Evolutionary conservation across 1,140 invertebrate genomes (phyloP).

Genomic region (Liolophura sinensis): DNA sequence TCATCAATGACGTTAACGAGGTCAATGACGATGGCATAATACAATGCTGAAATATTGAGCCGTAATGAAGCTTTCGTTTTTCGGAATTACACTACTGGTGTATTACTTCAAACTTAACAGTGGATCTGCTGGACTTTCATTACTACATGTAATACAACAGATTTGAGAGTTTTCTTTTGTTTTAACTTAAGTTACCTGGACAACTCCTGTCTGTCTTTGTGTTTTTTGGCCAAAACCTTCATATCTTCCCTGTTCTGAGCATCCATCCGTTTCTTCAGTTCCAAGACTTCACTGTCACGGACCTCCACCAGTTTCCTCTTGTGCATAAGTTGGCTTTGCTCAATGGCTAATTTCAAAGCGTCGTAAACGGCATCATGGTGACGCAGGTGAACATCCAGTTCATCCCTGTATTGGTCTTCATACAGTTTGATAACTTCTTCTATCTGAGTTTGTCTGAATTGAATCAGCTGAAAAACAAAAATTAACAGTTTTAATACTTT

Average conservation of each 20-base stretch:
- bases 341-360: conserved; percentile 78
- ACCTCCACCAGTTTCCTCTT: conserved; percentile 65
- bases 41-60: no score
- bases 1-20: no score
- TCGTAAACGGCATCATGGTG: conserved; percentile 75
- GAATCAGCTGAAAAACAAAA: no score
- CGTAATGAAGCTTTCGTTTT: no score
- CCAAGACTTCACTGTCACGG: conserved; percentile 63
- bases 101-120: no score
- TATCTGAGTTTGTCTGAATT: conserved; percentile 67
- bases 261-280: conserved; percentile 82
- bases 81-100: no score
- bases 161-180: no score
- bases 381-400: conserved; percentile 79
- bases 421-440: conserved; percentile 69
- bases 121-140: no score
- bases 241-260: conserved; percentile 82
- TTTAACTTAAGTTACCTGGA: no score
- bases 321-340: conserved; percentile 76
- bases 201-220: conserved; percentile 88
- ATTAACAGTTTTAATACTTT: no score
- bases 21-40: no score
- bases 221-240: conserved; percentile 76
- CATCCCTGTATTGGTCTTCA: conserved; percentile 73
- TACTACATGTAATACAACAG: no score